Conservation (phyloP, 2,888 invertebrate species). For the Dione juno region DNA sequence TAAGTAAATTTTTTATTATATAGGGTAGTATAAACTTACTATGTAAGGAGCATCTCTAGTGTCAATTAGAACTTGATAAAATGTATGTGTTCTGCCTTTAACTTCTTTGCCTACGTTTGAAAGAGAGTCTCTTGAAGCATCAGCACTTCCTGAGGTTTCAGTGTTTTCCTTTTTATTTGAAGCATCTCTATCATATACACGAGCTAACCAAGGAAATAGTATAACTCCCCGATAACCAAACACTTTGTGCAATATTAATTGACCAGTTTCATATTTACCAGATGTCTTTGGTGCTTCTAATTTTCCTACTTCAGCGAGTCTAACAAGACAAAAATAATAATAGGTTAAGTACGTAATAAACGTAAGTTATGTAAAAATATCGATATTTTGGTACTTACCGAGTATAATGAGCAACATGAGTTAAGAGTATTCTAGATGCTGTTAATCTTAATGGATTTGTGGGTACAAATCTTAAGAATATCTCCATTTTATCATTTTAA, state of each 20-base stretch:
- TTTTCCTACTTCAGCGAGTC: conserved; percentile 97
- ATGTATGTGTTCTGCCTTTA: conserved; percentile 95
- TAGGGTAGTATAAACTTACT: conserved; percentile 83
- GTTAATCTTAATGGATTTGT: conserved; percentile 67
- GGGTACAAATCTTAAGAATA: conserved; percentile 76
- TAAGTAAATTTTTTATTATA: no score
- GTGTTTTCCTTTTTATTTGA: conserved; percentile 86
- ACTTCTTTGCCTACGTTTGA: conserved; percentile 91
- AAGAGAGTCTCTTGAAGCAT: conserved; percentile 66
- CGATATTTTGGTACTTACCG: conserved; percentile 58
- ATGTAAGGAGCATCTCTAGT: conserved; percentile 98
- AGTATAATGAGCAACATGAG: conserved; percentile 76
- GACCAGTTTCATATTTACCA: conserved; percentile 97
- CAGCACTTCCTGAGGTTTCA: conserved; percentile 59
- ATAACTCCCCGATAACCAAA: conserved; percentile 99
- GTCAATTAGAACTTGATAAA: conserved; percentile 99
- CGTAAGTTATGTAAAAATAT: conserved; percentile 33
- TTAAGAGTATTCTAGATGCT: conserved; percentile 69
- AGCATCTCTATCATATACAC: conserved; percentile 96
- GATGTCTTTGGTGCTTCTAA: conserved; percentile 93
- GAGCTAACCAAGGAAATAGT: conserved; percentile 97
- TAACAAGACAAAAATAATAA: conserved; percentile 63
- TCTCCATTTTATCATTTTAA: conserved; percentile 82
- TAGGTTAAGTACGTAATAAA: conserved; percentile 70
- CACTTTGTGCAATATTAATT: conserved; percentile 96